Evolutionary conservation across 2,888 invertebrate species (phyloP), one percentile per base, ranked within the genome.

Genomic region (Dorcus hopei): DNA sequence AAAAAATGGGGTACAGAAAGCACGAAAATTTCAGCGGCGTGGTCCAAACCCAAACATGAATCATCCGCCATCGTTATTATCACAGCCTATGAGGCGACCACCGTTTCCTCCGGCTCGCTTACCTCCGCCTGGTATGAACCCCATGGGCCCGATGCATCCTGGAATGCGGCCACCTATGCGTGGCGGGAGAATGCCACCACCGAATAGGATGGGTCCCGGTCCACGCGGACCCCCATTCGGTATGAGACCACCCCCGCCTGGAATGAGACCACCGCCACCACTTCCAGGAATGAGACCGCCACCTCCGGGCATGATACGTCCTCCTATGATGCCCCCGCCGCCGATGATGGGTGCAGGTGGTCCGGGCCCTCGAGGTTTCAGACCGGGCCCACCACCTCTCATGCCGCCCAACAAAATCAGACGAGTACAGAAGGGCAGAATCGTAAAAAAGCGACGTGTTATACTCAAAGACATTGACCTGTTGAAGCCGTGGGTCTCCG

Each of bases 401-500:
- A 54, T 62, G 59, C 57, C 57, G 26, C 62, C 59, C 26, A 60
- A 60, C 43, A 69, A 67, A 49, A 58, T 70, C 53, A 66, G 71
- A 58, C 70, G 72, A 16, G 66, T 73, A 9, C 72, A 72, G 57
- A 73, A 72, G 42, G 73, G 74, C 33, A 72, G 70, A 62, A 65
- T 74, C n/a, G 67, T 74, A 33, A 76, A 74, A 63, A 71, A 59
- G 60, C 72, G 68, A 59, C 57, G 65, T 40, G 63, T 67, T 1
- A 62, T 64, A n/a, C 47, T 69, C 26, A 73, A 70, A 58, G 71
- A 70, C 42, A 61, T 73, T 14, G 78, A 79, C 70, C 61, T 85
- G 52, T 80, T 80, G 33, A 84, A 83, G 70, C 82, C 85, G 0
- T 86, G 84, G 83, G 82, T 86, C 5, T 82, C 80, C 8, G 81